Base-by-base conservation (phyloP, 2,888 invertebrate species). In the Agrotis ipsilon region DNA sequence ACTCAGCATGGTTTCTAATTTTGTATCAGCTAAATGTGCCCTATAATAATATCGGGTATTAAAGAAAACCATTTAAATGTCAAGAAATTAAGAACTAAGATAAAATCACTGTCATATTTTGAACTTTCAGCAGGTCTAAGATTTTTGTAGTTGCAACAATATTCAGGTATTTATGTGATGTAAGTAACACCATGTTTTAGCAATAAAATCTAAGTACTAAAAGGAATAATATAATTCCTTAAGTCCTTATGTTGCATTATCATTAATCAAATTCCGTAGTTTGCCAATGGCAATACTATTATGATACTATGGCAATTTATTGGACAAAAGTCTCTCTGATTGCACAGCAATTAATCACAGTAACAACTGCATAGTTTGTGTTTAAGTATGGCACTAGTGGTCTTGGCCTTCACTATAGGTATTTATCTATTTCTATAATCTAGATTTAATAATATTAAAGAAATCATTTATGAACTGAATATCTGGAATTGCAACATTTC, bases 61-160 rank as follows among this genome's bases (percentile, higher is more conserved):
- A 52, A 66, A 62, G 14, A 58, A 59, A 49, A 54, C 14, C 7
- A 45, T 78, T 18, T 9, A 68, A 73, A 77, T 43, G 18, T 32
- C 19, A 70, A 51, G 3, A n/a, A 16, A 65, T 13, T 61, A 75
- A 51, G 73, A 60, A 43, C 46, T 11, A 74, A 64, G 48, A 52
- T 9, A 48, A 43, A 43, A 14, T 43, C 43, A 16, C 45, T 45
- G 16, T 45, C 16, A 16, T 14, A 45, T 45, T 45, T 45, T 45
- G 16, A 16, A 45, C 45, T 16, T 45, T 45, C 14, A 45, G 14
- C 16, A 45, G 1, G 1, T 52, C 39, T 24, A 16, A 52, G 24
- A 52, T 21, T 52, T 13, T 21, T 21, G 14, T 6, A 21, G 9
- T 18, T 27, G 13, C 27, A n/a, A 27, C 32, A 14, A 45, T 45